Evolutionary conservation across 2,888 invertebrate species (phyloP), one percentile per base, ranked within the genome.

Genomic region (Tridacna crocea): DNA sequence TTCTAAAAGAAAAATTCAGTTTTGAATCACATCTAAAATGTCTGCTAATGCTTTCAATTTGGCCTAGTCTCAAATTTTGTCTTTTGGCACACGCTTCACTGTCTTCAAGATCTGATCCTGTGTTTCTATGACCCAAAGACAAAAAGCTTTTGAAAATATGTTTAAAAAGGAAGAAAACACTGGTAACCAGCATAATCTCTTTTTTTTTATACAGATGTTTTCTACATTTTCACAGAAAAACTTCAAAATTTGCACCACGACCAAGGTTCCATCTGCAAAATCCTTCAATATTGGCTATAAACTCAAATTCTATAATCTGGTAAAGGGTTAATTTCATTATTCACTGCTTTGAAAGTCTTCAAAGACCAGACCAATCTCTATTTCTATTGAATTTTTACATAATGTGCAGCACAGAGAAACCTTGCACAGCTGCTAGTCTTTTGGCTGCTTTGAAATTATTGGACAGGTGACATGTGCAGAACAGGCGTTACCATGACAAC

Each of bases 391-490:
- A 63, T 61, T 63, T 46, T 74, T 61, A 61, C 63, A 63, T 74
- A 74, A 74, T 74, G 24, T 74, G 24, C 27, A 58, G 73, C 73
- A 73, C 27, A 36, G 47, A 24, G 58, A 48, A 55, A 26, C 61
- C 63, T 22, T 74, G 74, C 73, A 60, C 74, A 74, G 61, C 74
- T 74, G 74, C 74, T 27, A 6, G 47, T 47, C 13, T 74, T 61
- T 63, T 58, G 36, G 60, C 60, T 24, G 74, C 47, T 51, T 36
- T 51, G n/a, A 22, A 48, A 51, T 70, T 46, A 24, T 51, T 22
- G 46, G 70, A 51, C 70, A 70, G 70, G 70, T 70, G 70, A 24
- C 70, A 70, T 70, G 70, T 70, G 70, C 70, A 70, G n/a, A 51
- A 70, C 51, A 51, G 19, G 22, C 51, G 70, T 70, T 70, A 47